These are phyloP conservation scores for Drosophila hydei DNA, from an alignment of 1,140 invertebrate species.

Conservation along the genomic window DNA sequence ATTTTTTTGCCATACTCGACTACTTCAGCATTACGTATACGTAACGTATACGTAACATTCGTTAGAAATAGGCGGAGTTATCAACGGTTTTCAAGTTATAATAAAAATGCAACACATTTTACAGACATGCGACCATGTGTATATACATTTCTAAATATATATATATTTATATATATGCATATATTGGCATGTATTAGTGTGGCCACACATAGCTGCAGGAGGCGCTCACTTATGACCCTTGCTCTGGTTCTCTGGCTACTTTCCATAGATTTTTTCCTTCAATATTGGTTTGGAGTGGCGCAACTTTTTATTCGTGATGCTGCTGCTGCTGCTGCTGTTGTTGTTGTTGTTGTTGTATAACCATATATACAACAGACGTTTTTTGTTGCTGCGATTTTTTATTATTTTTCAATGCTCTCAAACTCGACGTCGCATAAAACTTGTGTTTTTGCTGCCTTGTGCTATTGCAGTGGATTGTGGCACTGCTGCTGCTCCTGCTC, in stretches of 20 bases:
- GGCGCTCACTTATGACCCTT: conserved; percentile 56
- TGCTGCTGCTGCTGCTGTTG: conserved; percentile 33
- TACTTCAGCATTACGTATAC: conserved; percentile 56
- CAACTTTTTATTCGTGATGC: conserved; percentile 34
- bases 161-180: conserved; percentile 1
- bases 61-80: conserved; percentile 83
- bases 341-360: conserved; percentile 28
- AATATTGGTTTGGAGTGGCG: conserved; percentile 80
- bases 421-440: conserved; percentile 80
- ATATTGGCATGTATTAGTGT: conserved; percentile 24
- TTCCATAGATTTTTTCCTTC: conserved; percentile 82
- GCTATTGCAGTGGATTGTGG: conserved; percentile 41
- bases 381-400: conserved; percentile 57
- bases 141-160: conserved; percentile 41
- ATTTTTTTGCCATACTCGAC: conserved; percentile 6
- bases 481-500: background rate
- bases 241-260: conserved; percentile 70
- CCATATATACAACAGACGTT: conserved; percentile 60
- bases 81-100: conserved; percentile 83
- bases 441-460: conserved; percentile 71
- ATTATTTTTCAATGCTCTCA: conserved; percentile 81
- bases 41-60: conserved; percentile 71
- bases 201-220: conserved; percentile 32
- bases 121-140: conserved; percentile 60
- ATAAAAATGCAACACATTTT: conserved; percentile 83